Percentiles rank a stretch among this genome's conserved stretches.
phyloP scores from a whole-genome alignment of 2,888 invertebrate genomes.

The Petrophora chlorosata region DNA sequence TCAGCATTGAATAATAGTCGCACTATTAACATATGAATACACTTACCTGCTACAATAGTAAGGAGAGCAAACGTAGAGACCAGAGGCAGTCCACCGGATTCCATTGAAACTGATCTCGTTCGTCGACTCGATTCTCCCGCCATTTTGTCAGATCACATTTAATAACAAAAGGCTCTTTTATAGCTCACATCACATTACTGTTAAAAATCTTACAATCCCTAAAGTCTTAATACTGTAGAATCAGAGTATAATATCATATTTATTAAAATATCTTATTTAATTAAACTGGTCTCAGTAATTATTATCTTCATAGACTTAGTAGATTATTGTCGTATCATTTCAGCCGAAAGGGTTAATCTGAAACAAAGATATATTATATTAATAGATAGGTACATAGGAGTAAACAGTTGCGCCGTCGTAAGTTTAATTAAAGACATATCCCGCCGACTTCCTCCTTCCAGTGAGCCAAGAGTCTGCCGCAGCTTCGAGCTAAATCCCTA shows the following conservation, averaged over 20 bases:
- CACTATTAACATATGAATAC: too few species aligned
- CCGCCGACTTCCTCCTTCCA: conserved; percentile 30
- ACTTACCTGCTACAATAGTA: conserved; percentile 77
- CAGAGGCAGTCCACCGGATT: conserved; percentile 72
- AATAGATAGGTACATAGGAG: conserved; percentile 15
- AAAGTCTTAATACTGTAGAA: conserved; percentile 34
- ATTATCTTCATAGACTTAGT: conserved; percentile 48
- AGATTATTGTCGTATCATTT: conserved; percentile 52
- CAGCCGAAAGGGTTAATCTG: conserved; percentile 49
- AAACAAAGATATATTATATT: conserved; percentile 53
- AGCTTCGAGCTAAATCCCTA: conserved; percentile 25
- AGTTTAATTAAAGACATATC: conserved; percentile 34
- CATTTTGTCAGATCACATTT: conserved; percentile 63
- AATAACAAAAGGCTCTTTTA: conserved; percentile 23
- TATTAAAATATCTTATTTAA: conserved; percentile 24
- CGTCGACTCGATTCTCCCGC: conserved; percentile 59
- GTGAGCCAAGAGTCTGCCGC: conserved; percentile 29
- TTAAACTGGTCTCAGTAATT: conserved; percentile 4
- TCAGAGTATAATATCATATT: conserved; percentile 29
- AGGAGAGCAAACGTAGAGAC: conserved; percentile 77
- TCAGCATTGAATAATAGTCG: too few species aligned
- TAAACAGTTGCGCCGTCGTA: conserved; percentile 20
- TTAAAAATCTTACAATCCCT: conserved; percentile 44
- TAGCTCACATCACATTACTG: conserved; percentile 55
- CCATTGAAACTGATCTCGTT: conserved; percentile 66